phyloP scores from a whole-genome alignment of 1,140 invertebrate species.

The Drosophila persimilis region DNA sequence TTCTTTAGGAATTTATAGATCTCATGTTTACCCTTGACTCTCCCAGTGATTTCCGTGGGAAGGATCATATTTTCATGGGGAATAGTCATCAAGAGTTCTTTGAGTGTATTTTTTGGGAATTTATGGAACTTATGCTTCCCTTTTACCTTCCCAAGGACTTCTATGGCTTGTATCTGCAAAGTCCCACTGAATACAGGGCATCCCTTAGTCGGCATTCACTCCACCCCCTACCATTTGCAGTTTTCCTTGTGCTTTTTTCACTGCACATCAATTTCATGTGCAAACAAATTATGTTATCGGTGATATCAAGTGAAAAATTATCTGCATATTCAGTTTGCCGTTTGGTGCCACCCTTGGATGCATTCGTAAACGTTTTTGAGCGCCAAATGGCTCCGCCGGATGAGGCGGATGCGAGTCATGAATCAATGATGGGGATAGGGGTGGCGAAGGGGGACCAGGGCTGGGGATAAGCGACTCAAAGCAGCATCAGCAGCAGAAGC shows the following conservation, averaged over 20 bases:
- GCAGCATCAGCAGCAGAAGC: neutral
- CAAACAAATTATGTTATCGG: conserved; percentile 57
- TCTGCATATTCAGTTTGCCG: conserved; percentile 60
- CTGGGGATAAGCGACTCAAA: neutral
- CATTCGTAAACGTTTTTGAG: conserved; percentile 23
- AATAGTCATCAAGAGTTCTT: too few relatives aligned
- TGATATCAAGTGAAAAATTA: conserved; percentile 71
- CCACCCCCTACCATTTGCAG: neutral
- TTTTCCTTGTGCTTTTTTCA: neutral
- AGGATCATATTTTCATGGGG: too few relatives aligned
- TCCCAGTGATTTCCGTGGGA: too few relatives aligned
- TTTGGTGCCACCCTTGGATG: conserved; percentile 15
- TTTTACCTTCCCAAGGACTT: too few relatives aligned
- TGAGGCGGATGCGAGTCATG: conserved; percentile 28
- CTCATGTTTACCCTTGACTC: too few relatives aligned
- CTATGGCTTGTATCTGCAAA: too few relatives aligned
- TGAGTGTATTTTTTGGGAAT: too few relatives aligned
- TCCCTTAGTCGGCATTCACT: neutral
- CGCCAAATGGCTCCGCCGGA: conserved; percentile 26
- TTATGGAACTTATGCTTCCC: too few relatives aligned
- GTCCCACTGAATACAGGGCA: too few relatives aligned
- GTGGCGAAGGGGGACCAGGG: neutral
- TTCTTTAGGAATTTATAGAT: too few relatives aligned
- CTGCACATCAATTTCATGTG: conserved; percentile 38
- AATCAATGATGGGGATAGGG: conserved; percentile 18